Conservation (phyloP, 1,140 invertebrate genomes). For the Trichogramma pretiosum region DNA sequence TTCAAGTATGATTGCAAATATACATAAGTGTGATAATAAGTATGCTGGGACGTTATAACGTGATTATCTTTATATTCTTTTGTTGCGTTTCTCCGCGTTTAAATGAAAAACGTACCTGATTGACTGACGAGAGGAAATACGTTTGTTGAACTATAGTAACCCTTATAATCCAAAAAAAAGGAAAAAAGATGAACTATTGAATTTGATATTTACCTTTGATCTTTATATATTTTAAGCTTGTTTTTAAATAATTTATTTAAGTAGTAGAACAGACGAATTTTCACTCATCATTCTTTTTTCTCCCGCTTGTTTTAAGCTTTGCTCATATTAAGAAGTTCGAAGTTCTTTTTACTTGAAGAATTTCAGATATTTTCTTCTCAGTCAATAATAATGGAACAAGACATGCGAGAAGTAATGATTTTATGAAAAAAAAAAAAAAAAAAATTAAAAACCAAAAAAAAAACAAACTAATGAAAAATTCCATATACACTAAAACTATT, state of each 20-base stretch:
- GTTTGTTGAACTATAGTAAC: too few species aligned
- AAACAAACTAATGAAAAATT: constrained; percentile 9
- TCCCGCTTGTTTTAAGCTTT: too few species aligned
- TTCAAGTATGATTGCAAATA: too few species aligned
- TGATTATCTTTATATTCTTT: constrained; percentile 6
- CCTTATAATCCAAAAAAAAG: background rate
- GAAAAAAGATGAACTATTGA: too few species aligned
- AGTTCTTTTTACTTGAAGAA: too few species aligned
- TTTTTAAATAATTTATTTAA: constrained; percentile 13
- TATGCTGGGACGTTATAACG: too few species aligned
- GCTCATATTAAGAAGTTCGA: too few species aligned
- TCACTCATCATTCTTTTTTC: constrained; percentile 6
- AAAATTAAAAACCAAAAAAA: constrained; percentile 20
- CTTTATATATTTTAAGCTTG: constrained; percentile 12
- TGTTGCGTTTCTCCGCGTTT: constrained; percentile 34
- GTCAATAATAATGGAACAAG: constrained; percentile 8
- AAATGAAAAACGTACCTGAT: constrained; percentile 44
- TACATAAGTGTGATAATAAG: too few species aligned
- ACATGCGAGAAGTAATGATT: constrained; percentile 1
- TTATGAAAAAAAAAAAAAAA: constrained; percentile 1
- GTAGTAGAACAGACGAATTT: background rate
- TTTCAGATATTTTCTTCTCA: constrained; percentile 15
- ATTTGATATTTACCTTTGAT: constrained; percentile 11
- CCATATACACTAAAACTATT: too few species aligned
- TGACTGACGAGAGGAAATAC: constrained; percentile 31